Evolutionary conservation across 2,113 vertebrate genomes (phyloP).

Genomic region (Hemicordylus capensis): DNA sequence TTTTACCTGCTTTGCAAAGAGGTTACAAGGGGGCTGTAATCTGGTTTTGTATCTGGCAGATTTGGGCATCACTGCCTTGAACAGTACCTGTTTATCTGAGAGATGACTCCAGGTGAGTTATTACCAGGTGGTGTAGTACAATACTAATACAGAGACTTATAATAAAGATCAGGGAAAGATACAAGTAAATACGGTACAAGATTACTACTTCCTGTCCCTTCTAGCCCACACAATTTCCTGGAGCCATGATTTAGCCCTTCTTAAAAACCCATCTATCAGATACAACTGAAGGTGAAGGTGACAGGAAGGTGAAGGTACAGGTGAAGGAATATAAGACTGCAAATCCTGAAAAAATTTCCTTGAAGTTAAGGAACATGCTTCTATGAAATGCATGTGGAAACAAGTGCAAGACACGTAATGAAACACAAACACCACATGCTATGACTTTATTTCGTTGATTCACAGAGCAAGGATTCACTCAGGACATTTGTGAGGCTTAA

Average conservation of each 20-base stretch:
- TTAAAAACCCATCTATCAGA: not conserved
- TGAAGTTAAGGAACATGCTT: too few species aligned
- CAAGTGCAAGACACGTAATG: too few species aligned
- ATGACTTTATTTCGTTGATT: too few species aligned
- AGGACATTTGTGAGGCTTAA: too few species aligned
- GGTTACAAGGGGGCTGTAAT: conserved; percentile 29
- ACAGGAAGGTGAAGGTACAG: not conserved
- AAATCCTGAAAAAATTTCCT: not conserved
- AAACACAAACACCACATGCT: too few species aligned
- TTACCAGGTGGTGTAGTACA: not conserved
- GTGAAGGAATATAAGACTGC: not conserved
- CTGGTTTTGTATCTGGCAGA: not conserved
- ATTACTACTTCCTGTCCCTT: not conserved
- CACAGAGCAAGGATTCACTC: too few species aligned
- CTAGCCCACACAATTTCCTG: not conserved
- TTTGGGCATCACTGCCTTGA: conserved; percentile 9
- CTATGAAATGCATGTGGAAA: too few species aligned
- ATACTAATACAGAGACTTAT: not conserved
- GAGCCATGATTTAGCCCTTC: not conserved
- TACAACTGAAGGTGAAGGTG: not conserved
- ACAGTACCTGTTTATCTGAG: not conserved
- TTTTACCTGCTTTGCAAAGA: not conserved
- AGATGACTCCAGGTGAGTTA: not conserved
- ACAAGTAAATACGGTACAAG: too few species aligned
- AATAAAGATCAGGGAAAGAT: not conserved